These are phyloP conservation scores for Zhuqinia jingwanae DNA, from an alignment of 2,888 invertebrate genomes.

Conservation along the genomic window DNA sequence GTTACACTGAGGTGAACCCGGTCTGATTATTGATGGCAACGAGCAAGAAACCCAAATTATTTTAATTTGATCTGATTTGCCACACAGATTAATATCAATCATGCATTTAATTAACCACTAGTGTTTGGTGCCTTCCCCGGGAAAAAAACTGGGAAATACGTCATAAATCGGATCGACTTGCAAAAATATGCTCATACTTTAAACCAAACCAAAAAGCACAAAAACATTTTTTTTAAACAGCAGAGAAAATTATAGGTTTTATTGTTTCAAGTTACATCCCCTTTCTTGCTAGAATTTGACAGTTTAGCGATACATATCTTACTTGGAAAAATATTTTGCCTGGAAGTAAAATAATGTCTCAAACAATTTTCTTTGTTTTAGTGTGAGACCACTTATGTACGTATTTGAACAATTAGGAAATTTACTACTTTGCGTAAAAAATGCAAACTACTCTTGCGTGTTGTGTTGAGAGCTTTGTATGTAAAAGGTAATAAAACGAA, in stretches of 20 bases:
- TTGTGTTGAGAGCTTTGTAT: conserved; percentile 3
- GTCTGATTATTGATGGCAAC: background rate
- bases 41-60: conserved; percentile 6
- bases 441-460: background rate
- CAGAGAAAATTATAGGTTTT: too few species aligned
- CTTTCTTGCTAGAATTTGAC: background rate
- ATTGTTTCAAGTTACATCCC: background rate
- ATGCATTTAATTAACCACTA: too few species aligned
- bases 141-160: too few species aligned
- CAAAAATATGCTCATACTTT: too few species aligned
- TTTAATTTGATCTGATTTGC: too few species aligned
- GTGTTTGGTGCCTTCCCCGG: background rate
- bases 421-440: background rate
- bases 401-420: background rate
- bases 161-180: conserved; percentile 7
- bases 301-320: background rate
- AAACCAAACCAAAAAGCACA: too few species aligned
- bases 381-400: background rate
- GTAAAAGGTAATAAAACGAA: too few species aligned
- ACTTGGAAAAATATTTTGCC: too few species aligned
- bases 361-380: too few species aligned
- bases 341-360: too few species aligned
- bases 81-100: too few species aligned
- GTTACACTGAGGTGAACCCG: background rate
- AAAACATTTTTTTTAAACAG: too few species aligned